These are phyloP conservation scores for Artibeus jamaicensis DNA, from an alignment of 2,797 vertebrate species.

Conservation along the genomic window DNA sequence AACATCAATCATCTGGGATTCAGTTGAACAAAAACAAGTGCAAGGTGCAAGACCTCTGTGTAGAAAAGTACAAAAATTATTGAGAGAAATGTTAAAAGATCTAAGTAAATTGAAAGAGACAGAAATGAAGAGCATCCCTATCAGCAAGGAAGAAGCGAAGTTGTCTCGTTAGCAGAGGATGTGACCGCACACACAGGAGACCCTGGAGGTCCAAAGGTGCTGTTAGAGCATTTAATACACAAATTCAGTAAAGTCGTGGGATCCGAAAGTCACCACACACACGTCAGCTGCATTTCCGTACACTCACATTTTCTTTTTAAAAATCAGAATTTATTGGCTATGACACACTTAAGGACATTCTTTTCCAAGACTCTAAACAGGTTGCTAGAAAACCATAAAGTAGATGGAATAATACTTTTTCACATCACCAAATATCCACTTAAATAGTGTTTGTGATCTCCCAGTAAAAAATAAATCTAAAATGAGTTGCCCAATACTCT, in stretches of 20 bases:
- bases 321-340: slow-evolving; percentile 28
- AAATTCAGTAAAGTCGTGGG: neutral
- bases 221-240: neutral
- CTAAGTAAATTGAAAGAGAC: neutral
- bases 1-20: neutral
- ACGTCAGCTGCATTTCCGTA: neutral
- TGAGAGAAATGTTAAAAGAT: neutral
- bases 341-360: neutral
- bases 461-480: fast-evolving
- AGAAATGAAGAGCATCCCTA: neutral
- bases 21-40: neutral
- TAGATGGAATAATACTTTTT: neutral
- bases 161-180: neutral
- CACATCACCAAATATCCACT: neutral
- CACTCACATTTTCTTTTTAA: slow-evolving; percentile 15
- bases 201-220: neutral
- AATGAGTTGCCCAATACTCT: fast-evolving
- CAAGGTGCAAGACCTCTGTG: neutral
- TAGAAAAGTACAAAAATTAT: neutral
- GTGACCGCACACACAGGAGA: neutral
- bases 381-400: neutral
- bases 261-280: neutral
- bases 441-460: neutral
- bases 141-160: neutral
- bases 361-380: neutral